Evolutionary conservation across 2,797 vertebrate genomes (phyloP), one percentile per base, ranked within the genome.

Genomic region (Vultur gryphus): DNA sequence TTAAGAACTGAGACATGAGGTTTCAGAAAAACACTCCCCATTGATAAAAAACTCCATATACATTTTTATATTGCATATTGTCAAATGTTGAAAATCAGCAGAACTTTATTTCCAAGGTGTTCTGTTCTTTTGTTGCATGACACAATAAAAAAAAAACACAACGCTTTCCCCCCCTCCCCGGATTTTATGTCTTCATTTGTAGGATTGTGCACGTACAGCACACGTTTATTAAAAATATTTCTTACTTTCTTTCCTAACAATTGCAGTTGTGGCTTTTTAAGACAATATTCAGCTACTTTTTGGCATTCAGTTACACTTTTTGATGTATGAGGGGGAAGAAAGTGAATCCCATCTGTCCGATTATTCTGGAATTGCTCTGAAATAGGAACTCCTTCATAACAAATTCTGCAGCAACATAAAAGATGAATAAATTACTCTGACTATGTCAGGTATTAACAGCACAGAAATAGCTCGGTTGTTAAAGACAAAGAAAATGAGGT

Each of bases 161-260:
- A 7, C 8, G 52, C 3, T 31, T 12, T 3, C 2, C 12, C 20
- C 11, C 12, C 43, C 43, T 7, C 8, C 11, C 33, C 7, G 1
- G 24, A 66, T 44, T 62, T 31, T 72, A 15, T 57, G 13, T 59
- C 39, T 54, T 58, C 7, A 65, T 39, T 58, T 78, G 31, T 26
- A 62, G 28, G 15, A 80, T 9, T 66, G 31, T n/a, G n/a, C 37
- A 84, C 1, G 1, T 35, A 62, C 6, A 77, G 17, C 9, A 89
- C 35, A 52, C n/a, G 81, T 39, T 59, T 62, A 85, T 83, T 65
- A 77, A 85, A 70, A 66, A 23, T 83, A 69, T 49, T 73, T 67
- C 97, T 97, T 97, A 98, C 98, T 86, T 98, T 96, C 73, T 98
- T 92, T 96, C 98, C 98, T 35, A 93, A 75, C 65, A 98, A 92